Evolutionary conservation across 1,140 invertebrate species (phyloP).

Genomic region (Eupristina koningsbergeri): DNA sequence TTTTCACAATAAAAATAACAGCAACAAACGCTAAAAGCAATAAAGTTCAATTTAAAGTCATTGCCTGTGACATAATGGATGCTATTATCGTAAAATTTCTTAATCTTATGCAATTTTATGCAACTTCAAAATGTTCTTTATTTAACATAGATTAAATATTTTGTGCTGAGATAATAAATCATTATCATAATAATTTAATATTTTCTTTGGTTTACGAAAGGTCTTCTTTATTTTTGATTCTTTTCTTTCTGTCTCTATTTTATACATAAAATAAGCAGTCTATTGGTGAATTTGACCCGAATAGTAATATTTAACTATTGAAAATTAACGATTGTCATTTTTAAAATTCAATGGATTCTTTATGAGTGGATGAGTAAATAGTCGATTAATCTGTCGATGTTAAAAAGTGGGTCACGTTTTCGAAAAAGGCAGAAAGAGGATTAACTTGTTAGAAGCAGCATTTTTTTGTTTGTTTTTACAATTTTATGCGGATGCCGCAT

Average conservation of each 20-base stretch:
- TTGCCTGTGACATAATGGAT: background rate
- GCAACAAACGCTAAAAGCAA: background rate
- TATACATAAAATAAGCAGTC: background rate
- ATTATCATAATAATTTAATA: background rate
- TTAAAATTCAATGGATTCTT: conserved; percentile 25
- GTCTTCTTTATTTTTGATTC: background rate
- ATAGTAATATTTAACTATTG: background rate
- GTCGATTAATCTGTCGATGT: conserved; percentile 40
- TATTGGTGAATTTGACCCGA: background rate
- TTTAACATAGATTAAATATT: background rate
- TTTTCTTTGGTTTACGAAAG: background rate
- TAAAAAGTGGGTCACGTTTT: conserved; percentile 39
- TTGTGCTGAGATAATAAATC: background rate
- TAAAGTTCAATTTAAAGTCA: background rate
- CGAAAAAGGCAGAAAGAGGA: background rate
- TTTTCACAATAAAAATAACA: background rate
- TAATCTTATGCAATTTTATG: conserved; percentile 17
- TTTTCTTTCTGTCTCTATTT: background rate
- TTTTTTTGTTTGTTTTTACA: background rate
- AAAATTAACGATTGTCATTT: conserved; percentile 49
- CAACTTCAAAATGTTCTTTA: background rate
- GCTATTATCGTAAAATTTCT: background rate
- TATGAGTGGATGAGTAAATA: conserved; percentile 23
- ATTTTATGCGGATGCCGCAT: background rate
- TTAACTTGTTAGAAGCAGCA: background rate